These are phyloP conservation scores for Syrmaticus mikado DNA, from an alignment of 2,113 vertebrate species.

Conservation along the genomic window DNA sequence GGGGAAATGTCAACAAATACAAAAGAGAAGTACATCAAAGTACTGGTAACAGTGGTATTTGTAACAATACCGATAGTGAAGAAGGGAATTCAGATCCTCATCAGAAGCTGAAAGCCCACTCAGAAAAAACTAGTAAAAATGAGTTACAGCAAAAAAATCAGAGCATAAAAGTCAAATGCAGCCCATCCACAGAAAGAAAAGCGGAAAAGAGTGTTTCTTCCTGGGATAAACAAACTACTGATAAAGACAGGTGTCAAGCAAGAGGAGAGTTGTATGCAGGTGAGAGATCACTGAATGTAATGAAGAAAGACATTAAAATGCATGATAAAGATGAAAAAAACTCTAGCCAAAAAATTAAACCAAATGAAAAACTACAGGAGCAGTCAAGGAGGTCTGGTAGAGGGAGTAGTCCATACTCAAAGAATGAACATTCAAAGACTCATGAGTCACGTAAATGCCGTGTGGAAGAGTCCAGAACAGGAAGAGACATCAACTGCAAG, in stretches of 20 bases:
- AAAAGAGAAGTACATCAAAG: conserved; percentile 57
- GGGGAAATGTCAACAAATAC: conserved; percentile 57
- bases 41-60: neutral
- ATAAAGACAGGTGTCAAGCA: conserved; percentile 68
- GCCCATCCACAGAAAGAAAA: conserved; percentile 58
- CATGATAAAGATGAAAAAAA: conserved; percentile 75
- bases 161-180: conserved; percentile 61
- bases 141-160: conserved; percentile 71
- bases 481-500: conserved; percentile 65
- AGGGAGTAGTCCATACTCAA: conserved; percentile 61
- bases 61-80: conserved; percentile 42
- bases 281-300: conserved; percentile 69
- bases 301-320: conserved; percentile 74
- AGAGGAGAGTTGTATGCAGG: conserved; percentile 62
- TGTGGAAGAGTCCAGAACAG: conserved; percentile 66
- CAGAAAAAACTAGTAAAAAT: conserved; percentile 70
- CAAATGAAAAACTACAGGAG: conserved; percentile 68
- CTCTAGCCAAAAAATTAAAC: conserved; percentile 57
- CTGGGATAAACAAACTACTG: conserved; percentile 71
- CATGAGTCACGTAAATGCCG: conserved; percentile 70
- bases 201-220: conserved; percentile 50
- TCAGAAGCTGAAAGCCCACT: conserved; percentile 50
- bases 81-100: conserved; percentile 48
- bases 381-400: conserved; percentile 72
- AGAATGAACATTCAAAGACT: conserved; percentile 60